A percentile compares a stretch with the other conserved stretches of the same genome.
These are phyloP conservation scores for Babyrousa celebensis DNA, from an alignment of 2,797 vertebrate species.

Conservation along the genomic window DNA sequence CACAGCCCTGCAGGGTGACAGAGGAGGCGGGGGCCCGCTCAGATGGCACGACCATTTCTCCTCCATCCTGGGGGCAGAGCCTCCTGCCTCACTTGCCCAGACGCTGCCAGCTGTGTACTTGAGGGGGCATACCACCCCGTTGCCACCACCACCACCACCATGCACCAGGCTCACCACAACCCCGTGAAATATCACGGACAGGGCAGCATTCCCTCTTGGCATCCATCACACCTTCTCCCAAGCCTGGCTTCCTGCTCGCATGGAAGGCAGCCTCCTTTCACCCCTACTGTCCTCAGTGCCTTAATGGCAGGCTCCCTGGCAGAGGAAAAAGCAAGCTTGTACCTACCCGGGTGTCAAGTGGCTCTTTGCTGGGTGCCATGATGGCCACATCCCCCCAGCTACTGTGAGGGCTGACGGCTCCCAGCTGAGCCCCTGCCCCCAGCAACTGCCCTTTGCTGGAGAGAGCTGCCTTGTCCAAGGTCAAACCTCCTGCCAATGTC, in stretches of 20 bases:
- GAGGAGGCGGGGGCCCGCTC: neutral
- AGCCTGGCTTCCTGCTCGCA: neutral
- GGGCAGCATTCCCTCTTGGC: neutral
- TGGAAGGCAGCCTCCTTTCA: neutral
- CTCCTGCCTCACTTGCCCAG: neutral
- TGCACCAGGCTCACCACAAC: neutral
- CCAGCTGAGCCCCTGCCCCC: neutral
- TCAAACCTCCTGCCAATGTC: neutral
- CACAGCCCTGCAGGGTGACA: slow-evolving; percentile 62
- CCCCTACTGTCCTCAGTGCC: neutral
- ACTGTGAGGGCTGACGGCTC: neutral
- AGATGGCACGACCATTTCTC: neutral
- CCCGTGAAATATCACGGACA: rapidly evolving
- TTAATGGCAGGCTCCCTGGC: neutral
- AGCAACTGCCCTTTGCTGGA: neutral
- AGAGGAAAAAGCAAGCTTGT: neutral
- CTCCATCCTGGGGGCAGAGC: neutral
- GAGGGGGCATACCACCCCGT: neutral
- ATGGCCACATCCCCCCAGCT: neutral
- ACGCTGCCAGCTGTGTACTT: neutral
- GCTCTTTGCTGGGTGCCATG: neutral
- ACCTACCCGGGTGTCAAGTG: neutral
- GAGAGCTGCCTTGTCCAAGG: slow-evolving; percentile 21
- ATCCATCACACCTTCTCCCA: neutral
- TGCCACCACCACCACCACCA: rapidly evolving